phyloP scores from a whole-genome alignment of 2,888 invertebrate species.

The Deilephila porcellus region DNA sequence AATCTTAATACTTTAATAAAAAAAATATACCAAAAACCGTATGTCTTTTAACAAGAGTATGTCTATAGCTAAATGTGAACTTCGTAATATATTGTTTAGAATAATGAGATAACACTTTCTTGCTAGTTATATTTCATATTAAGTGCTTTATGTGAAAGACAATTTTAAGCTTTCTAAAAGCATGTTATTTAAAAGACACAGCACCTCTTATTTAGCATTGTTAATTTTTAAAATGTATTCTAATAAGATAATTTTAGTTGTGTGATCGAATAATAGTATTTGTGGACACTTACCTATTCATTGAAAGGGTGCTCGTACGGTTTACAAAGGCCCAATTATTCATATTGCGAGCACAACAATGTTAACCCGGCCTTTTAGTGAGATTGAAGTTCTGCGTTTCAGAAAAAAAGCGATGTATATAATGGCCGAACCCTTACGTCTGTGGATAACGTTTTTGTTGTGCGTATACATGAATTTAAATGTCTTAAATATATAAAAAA shows the following conservation, averaged over 20 bases:
- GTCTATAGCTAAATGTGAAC: background rate
- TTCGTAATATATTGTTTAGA: background rate
- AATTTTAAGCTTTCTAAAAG: too few species aligned
- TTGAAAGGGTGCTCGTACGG: background rate
- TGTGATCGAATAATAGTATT: background rate
- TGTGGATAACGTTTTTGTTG: background rate
- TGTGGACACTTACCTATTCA: background rate
- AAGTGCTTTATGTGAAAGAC: too few species aligned
- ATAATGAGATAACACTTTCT: too few species aligned
- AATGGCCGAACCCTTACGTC: background rate
- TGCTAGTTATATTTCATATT: too few species aligned
- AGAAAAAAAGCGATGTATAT: slow-evolving; percentile 11
- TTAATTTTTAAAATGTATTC: too few species aligned
- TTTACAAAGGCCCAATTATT: slow-evolving; percentile 25
- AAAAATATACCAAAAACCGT: background rate
- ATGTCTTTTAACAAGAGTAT: background rate
- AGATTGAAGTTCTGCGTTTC: slow-evolving; percentile 1
- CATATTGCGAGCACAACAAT: slow-evolving; percentile 18
- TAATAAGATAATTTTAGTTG: too few species aligned
- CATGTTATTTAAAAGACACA: too few species aligned
- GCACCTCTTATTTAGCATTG: too few species aligned
- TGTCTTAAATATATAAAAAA: background rate
- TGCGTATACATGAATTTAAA: background rate
- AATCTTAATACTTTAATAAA: background rate
- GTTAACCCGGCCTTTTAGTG: background rate